A percentile compares a stretch with the other conserved stretches of the same genome.
Conservation (phyloP, 2,113 vertebrate genomes). For the Plectropomus leopardus region DNA sequence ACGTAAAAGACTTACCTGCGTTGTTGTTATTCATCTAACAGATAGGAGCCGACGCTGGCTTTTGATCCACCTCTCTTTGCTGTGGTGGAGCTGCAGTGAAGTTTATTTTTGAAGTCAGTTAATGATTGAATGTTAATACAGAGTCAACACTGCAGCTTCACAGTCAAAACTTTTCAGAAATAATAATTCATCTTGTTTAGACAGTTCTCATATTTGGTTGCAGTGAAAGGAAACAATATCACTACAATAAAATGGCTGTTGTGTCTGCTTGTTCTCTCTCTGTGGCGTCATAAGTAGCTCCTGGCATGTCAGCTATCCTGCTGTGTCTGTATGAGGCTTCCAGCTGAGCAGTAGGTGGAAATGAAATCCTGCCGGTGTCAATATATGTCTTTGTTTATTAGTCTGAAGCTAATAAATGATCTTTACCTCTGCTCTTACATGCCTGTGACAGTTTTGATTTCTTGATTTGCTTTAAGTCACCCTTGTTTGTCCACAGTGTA, state of each 20-base stretch:
- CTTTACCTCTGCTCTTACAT: not conserved
- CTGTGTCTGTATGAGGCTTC: slow-evolving; percentile 38
- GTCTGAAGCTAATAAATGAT: slow-evolving; percentile 11
- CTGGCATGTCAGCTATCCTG: slow-evolving; percentile 27
- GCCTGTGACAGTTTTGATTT: slow-evolving; percentile 1
- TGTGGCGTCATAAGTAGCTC: not conserved
- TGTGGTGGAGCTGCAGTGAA: not conserved
- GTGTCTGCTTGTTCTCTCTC: slow-evolving; percentile 16
- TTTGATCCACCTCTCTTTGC: slow-evolving; percentile 15
- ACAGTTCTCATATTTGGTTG: not conserved
- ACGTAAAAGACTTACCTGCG: not conserved
- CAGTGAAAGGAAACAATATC: slow-evolving; percentile 9
- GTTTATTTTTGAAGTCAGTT: slow-evolving; percentile 10
- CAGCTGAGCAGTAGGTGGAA: slow-evolving; percentile 25
- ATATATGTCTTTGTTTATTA: slow-evolving; percentile 1
- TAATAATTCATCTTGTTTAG: slow-evolving; percentile 5
- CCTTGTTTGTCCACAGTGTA: not conserved
- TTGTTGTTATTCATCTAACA: not conserved
- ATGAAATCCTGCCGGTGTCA: slow-evolving; percentile 23
- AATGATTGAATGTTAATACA: not conserved
- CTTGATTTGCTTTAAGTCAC: not conserved
- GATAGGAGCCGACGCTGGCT: not conserved
- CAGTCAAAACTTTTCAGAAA: not conserved
- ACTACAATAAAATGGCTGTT: slow-evolving; percentile 9
- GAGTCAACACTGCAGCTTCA: not conserved